These are phyloP conservation scores for Tetrax tetrax DNA, from an alignment of 2,113 vertebrate species.

Conservation along the genomic window DNA sequence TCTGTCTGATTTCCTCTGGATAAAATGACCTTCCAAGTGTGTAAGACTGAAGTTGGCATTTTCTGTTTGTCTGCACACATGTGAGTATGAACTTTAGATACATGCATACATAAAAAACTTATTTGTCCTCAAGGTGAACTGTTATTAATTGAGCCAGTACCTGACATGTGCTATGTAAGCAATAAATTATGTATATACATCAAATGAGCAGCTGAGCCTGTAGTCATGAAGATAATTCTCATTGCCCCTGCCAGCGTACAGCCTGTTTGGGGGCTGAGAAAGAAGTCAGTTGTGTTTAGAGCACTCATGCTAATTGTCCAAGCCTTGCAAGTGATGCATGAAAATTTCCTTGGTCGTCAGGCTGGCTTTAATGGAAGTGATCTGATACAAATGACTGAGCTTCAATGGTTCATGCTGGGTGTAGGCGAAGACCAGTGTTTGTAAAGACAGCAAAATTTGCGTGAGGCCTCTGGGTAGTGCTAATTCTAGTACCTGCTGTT, in stretches of 20 bases:
- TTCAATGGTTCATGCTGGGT: not conserved
- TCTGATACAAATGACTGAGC: not conserved
- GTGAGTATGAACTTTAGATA: not conserved
- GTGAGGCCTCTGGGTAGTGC: not conserved
- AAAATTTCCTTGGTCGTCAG: not conserved
- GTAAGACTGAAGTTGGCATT: not conserved
- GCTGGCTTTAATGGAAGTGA: not conserved
- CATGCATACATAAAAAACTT: not conserved
- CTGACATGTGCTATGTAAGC: not conserved
- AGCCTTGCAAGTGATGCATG: not conserved
- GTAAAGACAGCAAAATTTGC: not conserved
- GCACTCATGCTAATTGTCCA: not conserved
- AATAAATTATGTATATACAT: not conserved
- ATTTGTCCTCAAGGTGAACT: not conserved
- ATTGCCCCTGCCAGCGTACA: not conserved
- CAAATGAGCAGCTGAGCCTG: not conserved
- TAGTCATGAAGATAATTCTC: not conserved
- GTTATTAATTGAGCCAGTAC: not conserved
- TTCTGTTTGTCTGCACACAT: not conserved
- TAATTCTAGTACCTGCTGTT: not conserved
- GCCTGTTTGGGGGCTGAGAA: not conserved
- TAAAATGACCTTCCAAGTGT: not conserved
- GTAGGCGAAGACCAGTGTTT: not conserved
- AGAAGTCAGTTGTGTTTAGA: not conserved
- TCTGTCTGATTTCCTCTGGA: not conserved